A percentile compares a stretch with the other conserved stretches of the same genome.
Evolutionary conservation across 2,113 vertebrate genomes (phyloP).

Genomic region (Gila orcuttii): DNA sequence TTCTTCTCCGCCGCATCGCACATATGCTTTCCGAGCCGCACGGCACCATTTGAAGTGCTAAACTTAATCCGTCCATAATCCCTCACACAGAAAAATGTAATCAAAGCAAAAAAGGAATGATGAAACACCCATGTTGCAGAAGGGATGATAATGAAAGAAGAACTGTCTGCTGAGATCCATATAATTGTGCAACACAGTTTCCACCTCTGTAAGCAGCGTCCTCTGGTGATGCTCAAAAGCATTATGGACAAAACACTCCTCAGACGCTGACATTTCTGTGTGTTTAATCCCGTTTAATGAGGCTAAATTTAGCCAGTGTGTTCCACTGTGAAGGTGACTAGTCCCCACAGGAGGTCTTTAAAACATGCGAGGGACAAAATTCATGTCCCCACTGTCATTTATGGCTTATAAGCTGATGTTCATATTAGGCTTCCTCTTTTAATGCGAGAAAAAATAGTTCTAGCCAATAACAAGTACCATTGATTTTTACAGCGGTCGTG

Average conservation of each 20-base stretch:
- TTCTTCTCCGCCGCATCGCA: constrained; percentile 13
- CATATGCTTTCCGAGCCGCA: constrained; percentile 44
- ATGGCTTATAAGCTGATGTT: constrained; percentile 5
- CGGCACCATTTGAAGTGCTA: constrained; percentile 48
- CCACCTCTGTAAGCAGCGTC: constrained; percentile 13
- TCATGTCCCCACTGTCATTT: background rate
- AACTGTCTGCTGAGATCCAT: constrained; percentile 14
- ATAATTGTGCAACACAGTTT: constrained; percentile 25
- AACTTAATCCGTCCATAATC: constrained; percentile 56
- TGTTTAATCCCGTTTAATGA: constrained; percentile 36
- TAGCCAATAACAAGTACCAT: background rate
- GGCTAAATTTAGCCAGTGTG: constrained; percentile 41
- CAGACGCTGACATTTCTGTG: constrained; percentile 40
- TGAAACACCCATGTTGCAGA: constrained; percentile 7
- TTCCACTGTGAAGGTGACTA: constrained; percentile 34
- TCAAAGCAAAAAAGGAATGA: constrained; percentile 48
- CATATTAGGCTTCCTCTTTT: constrained; percentile 9
- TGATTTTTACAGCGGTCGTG: background rate
- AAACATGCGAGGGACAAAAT: constrained; percentile 20
- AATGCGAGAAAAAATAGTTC: background rate
- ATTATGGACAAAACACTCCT: constrained; percentile 28
- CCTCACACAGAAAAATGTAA: constrained; percentile 45
- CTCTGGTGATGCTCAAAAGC: background rate
- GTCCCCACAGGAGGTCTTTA: constrained; percentile 40
- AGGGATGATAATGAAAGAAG: constrained; percentile 14